phyloP scores from a whole-genome alignment of 2,888 invertebrate species.

The Lycocerus yunnanus region DNA sequence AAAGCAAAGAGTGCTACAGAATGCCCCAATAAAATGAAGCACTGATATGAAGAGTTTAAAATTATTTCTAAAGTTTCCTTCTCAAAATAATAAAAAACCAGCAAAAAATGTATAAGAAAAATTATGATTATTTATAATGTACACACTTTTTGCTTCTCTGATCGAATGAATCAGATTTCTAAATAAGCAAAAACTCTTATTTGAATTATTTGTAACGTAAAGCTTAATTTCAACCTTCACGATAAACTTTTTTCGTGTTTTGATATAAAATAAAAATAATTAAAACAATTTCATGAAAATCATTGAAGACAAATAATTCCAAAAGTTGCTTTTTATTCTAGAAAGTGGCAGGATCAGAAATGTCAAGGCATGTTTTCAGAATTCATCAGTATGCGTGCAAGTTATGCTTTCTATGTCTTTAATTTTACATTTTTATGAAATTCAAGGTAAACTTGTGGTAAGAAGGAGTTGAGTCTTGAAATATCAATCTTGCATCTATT shows the following conservation, averaged over 20 bases:
- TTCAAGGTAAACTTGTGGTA: constrained; percentile 34
- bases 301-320: constrained; percentile 17
- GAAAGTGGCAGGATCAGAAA: constrained; percentile 35
- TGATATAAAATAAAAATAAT: not conserved
- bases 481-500: constrained; percentile 14
- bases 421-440: constrained; percentile 29
- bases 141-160: not conserved
- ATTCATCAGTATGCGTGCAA: constrained; percentile 34
- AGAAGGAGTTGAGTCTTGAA: constrained; percentile 21
- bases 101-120: not conserved
- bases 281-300: not conserved
- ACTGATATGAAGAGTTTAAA: no score
- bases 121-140: not conserved
- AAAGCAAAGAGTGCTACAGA: no score
- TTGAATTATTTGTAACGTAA: not conserved
- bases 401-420: constrained; percentile 35
- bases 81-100: not conserved
- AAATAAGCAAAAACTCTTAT: not conserved
- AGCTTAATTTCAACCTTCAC: not conserved
- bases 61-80: no score
- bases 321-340: constrained; percentile 34
- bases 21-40: no score
- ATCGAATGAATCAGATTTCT: not conserved
- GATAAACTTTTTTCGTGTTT: not conserved
- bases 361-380: constrained; percentile 39